Conservation (phyloP, 2,888 invertebrate genomes). For the Athrips mouffetella region DNA sequence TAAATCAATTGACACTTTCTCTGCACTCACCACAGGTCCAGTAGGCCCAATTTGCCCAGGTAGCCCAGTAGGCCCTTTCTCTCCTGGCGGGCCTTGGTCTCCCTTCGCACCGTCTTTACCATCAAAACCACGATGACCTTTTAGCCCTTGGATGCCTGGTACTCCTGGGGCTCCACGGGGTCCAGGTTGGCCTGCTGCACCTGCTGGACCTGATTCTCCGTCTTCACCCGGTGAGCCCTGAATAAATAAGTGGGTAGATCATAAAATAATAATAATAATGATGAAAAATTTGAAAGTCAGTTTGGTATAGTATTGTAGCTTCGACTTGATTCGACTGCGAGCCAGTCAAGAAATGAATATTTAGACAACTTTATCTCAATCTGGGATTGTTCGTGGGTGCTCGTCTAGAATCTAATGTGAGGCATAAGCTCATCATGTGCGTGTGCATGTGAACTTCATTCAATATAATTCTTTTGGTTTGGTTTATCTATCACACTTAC, state of each 20-base stretch:
- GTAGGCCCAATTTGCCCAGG: conserved; percentile 83
- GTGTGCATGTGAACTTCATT: too few relatives aligned
- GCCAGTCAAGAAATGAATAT: too few relatives aligned
- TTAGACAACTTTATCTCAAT: too few relatives aligned
- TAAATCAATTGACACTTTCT: background rate
- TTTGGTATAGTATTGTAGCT: too few relatives aligned
- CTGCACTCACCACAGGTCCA: conserved; percentile 81
- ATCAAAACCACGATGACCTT: conserved; percentile 89
- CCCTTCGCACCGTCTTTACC: conserved; percentile 90
- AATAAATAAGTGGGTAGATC: background rate
- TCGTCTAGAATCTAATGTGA: too few relatives aligned
- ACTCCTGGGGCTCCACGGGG: conserved; percentile 84
- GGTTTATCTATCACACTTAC: conserved; percentile 62
- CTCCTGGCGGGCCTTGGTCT: conserved; percentile 85
- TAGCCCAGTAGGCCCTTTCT: conserved; percentile 84
- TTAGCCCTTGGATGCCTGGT: conserved; percentile 88
- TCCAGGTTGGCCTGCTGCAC: conserved; percentile 84
- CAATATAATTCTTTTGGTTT: background rate
- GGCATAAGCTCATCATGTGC: too few relatives aligned
- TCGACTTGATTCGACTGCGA: too few relatives aligned
- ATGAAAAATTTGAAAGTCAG: background rate
- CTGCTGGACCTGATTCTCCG: conserved; percentile 87
- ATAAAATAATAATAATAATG: background rate
- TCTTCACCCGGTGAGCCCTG: conserved; percentile 88
- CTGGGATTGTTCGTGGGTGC: too few relatives aligned